These are phyloP conservation scores for Ennomos quercinarius DNA, from an alignment of 2,888 invertebrate species.

Conservation along the genomic window DNA sequence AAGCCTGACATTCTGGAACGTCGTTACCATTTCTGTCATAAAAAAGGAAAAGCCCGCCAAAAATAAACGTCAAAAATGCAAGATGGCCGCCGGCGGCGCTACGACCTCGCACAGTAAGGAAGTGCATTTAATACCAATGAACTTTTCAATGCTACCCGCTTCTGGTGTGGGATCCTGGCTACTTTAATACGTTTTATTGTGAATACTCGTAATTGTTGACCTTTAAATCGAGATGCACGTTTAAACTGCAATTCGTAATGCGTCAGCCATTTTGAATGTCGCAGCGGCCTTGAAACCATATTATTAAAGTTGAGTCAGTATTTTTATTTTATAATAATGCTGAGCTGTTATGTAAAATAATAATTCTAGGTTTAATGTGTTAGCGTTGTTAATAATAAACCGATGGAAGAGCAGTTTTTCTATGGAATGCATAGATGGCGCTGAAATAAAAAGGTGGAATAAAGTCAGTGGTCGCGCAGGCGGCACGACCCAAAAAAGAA, in stretches of 20 bases:
- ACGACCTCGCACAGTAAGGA: slow-evolving; percentile 76
- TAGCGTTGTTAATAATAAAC: too few relatives aligned
- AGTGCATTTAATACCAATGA: slow-evolving; percentile 83
- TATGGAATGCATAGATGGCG: too few relatives aligned
- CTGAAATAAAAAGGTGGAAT: too few relatives aligned
- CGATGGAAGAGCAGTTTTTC: too few relatives aligned
- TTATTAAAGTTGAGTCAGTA: slow-evolving; percentile 38
- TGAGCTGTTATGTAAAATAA: slow-evolving; percentile 8
- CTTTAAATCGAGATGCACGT: slow-evolving; percentile 61
- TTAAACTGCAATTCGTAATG: slow-evolving; percentile 45
- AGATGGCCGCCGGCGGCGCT: slow-evolving; percentile 69
- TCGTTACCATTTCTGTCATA: slow-evolving; percentile 62
- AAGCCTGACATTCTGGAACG: slow-evolving; percentile 40
- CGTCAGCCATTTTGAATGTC: slow-evolving; percentile 59
- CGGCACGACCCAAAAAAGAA: too few relatives aligned
- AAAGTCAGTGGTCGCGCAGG: too few relatives aligned
- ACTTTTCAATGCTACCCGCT: slow-evolving; percentile 82
- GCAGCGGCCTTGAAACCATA: slow-evolving; percentile 52
- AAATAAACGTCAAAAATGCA: slow-evolving; percentile 82
- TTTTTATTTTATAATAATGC: slow-evolving; percentile 18
- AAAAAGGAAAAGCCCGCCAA: slow-evolving; percentile 68
- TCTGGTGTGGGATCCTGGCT: slow-evolving; percentile 39
- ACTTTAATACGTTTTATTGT: slow-evolving; percentile 40
- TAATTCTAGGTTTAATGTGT: background rate
- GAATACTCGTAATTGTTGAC: slow-evolving; percentile 55